Conservation (phyloP, 1,140 invertebrate species). For the Epicauta chinensis region DNA sequence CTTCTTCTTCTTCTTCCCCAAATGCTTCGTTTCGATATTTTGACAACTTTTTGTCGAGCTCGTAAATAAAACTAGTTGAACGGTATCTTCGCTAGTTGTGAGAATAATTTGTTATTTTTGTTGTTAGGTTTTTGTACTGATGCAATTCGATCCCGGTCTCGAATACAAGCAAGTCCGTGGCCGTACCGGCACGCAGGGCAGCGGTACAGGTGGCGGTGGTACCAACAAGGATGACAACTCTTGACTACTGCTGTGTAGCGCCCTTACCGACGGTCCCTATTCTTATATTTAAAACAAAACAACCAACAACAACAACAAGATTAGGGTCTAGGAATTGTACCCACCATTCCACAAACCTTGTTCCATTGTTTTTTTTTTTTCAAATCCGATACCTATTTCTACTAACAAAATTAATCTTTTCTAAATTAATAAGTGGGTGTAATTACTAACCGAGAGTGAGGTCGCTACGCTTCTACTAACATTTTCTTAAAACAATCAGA, state of each 20-base stretch:
- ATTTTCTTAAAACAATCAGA: neutral
- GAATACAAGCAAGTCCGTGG: constrained; percentile 87
- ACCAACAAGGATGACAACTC: constrained; percentile 84
- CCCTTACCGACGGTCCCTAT: constrained; percentile 88
- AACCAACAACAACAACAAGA: no score
- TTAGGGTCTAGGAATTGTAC: constrained; percentile 10
- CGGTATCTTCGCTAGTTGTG: no score
- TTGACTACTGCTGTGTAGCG: constrained; percentile 98
- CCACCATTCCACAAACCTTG: constrained; percentile 18
- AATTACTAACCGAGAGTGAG: constrained; percentile 7
- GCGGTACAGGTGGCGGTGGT: constrained; percentile 50
- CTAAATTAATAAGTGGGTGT: constrained; percentile 8
- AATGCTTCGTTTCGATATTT: no score
- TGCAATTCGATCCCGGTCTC: constrained; percentile 94
- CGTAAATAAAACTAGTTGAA: no score
- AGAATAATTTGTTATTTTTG: constrained; percentile 19
- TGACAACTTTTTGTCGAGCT: no score
- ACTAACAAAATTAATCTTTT: no score
- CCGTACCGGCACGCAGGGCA: constrained; percentile 48
- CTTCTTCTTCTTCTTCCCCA: no score
- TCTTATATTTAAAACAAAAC: constrained; percentile 62
- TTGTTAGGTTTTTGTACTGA: constrained; percentile 93
- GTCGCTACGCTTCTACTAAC: constrained; percentile 11
- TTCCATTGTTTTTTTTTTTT: constrained; percentile 13
- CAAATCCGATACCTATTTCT: constrained; percentile 2